These are phyloP conservation scores for Palloptera scutellata DNA, from an alignment of 2,888 invertebrate species.

Conservation along the genomic window DNA sequence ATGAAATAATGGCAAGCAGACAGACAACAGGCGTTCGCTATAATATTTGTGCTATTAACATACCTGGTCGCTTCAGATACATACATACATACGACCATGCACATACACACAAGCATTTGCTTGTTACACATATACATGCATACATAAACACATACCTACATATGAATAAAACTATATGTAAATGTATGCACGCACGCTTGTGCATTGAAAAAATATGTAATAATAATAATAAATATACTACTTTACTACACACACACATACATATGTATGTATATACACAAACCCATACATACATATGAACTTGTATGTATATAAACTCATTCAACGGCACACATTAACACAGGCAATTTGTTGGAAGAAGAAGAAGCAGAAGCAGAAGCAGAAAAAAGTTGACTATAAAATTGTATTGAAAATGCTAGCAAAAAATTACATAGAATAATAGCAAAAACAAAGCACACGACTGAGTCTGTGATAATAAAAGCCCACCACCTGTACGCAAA, in stretches of 20 bases:
- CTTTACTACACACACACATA: constrained; percentile 3
- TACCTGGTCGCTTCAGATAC: constrained; percentile 12
- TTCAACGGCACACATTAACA: constrained; percentile 1
- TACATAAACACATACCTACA: neutral
- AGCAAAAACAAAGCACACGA: constrained; percentile 2
- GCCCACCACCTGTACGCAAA: constrained; percentile 34
- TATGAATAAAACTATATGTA: neutral
- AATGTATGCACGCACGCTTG: neutral
- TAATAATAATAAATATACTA: too few relatives aligned
- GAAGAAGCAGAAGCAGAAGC: constrained; percentile 18
- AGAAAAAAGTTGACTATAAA: constrained; percentile 17
- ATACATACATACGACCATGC: neutral
- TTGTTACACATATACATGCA: neutral
- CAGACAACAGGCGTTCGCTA: constrained; percentile 19
- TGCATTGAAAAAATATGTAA: neutral
- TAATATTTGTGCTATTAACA: constrained; percentile 29
- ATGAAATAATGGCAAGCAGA: constrained; percentile 17
- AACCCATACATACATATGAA: too few relatives aligned
- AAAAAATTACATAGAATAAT: neutral
- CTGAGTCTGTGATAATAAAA: constrained; percentile 27
- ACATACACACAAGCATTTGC: constrained; percentile 6
- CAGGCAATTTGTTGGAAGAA: constrained; percentile 8
- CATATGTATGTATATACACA: neutral
- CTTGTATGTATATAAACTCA: neutral
- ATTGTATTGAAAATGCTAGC: constrained; percentile 1